phyloP scores from a whole-genome alignment of 2,113 vertebrate species.

The Panurus biarmicus region DNA sequence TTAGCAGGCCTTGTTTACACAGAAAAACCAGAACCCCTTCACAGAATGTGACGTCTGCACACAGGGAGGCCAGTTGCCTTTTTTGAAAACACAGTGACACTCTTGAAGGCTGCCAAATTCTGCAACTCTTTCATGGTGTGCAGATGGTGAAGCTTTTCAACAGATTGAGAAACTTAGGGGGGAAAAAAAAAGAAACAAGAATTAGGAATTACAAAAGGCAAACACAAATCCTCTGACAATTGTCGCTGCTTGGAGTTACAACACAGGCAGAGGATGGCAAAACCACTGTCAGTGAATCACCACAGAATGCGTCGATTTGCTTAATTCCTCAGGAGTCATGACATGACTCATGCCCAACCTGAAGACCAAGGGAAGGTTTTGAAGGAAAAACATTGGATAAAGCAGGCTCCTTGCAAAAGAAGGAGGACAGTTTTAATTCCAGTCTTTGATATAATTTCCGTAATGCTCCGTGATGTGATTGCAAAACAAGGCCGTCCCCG shows the following conservation, averaged over 20 bases:
- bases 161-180: slow-evolving; percentile 38
- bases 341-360: not conserved
- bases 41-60: slow-evolving; percentile 20
- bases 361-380: not conserved
- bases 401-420: not conserved
- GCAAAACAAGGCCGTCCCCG: not conserved
- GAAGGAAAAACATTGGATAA: not conserved
- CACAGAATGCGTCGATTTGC: not conserved
- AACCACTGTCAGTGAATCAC: slow-evolving; percentile 25
- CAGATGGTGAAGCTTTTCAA: slow-evolving; percentile 44
- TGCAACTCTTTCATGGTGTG: slow-evolving; percentile 31
- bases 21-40: slow-evolving; percentile 8
- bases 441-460: not conserved
- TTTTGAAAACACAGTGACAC: slow-evolving; percentile 35
- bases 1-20: not conserved
- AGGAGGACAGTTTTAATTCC: not conserved
- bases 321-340: not conserved
- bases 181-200: not conserved
- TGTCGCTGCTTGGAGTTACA: not conserved
- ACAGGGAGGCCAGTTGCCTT: slow-evolving; percentile 29
- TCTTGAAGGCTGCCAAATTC: slow-evolving; percentile 40
- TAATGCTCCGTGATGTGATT: not conserved
- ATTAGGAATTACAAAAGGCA: slow-evolving; percentile 18
- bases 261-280: not conserved
- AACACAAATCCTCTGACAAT: slow-evolving; percentile 22